Evolutionary conservation across 2,888 invertebrate genomes (phyloP).

Genomic region (Andrena trimmerana): DNA sequence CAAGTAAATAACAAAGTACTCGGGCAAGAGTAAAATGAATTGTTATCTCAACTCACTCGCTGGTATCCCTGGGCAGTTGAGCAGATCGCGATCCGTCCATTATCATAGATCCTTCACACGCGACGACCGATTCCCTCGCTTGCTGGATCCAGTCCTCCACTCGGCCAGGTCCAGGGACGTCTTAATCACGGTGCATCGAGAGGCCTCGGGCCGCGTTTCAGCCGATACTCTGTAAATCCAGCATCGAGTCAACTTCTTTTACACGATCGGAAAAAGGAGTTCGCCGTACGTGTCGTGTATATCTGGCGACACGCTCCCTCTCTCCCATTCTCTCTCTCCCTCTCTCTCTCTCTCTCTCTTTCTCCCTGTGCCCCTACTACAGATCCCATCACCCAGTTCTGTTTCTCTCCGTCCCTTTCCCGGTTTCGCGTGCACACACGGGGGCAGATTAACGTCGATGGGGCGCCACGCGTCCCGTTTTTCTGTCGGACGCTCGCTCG

Average conservation of each 20-base stretch:
- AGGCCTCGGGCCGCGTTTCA: conserved; percentile 42
- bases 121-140: conserved; percentile 1
- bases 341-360: not conserved
- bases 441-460: conserved; percentile 63
- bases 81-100: conserved; percentile 4
- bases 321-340: not conserved
- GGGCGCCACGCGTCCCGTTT: conserved; percentile 68
- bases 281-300: conserved; percentile 69
- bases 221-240: conserved; percentile 68
- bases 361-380: not conserved
- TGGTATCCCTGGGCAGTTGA: not conserved
- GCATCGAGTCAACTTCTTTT: conserved; percentile 67
- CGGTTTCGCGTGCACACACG: conserved; percentile 53
- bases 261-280: conserved; percentile 66
- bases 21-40: not conserved
- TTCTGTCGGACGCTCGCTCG: conserved; percentile 54
- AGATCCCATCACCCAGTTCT: not conserved
- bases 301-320: conserved; percentile 52
- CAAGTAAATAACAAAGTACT: not conserved
- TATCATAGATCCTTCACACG: conserved; percentile 40
- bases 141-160: conserved; percentile 31
- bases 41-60: not conserved
- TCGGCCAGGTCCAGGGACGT: conserved; percentile 53
- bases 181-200: conserved; percentile 62
- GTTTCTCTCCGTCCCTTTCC: conserved; percentile 22